A percentile compares a stretch with the other conserved stretches of the same genome.
Conservation (phyloP, 1,140 invertebrate species). For the Dendrolimus kikuchii region DNA sequence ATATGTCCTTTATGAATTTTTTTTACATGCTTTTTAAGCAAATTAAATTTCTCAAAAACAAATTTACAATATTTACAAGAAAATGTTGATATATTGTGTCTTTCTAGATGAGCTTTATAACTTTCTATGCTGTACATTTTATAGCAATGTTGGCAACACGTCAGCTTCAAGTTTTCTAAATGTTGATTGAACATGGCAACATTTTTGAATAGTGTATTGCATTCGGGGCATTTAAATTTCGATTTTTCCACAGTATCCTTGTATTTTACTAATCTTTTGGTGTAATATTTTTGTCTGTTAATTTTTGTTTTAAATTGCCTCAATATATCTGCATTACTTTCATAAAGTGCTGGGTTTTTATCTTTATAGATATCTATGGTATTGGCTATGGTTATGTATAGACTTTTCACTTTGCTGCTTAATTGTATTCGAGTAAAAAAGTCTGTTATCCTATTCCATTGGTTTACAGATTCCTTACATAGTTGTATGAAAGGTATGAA, state of each 20-base stretch:
- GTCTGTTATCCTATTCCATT: constrained; percentile 15
- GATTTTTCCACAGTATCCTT: constrained; percentile 3
- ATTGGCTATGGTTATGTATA: constrained; percentile 12
- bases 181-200: constrained; percentile 20
- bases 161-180: constrained; percentile 13
- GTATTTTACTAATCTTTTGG: neutral
- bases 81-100: constrained; percentile 8
- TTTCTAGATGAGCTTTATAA: constrained; percentile 14
- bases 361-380: constrained; percentile 5
- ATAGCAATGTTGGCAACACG: constrained; percentile 18
- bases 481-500: constrained; percentile 17
- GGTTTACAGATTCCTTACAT: constrained; percentile 15
- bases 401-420: constrained; percentile 9
- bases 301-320: constrained; percentile 3
- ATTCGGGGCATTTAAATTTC: constrained; percentile 23
- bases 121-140: constrained; percentile 10
- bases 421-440: constrained; percentile 4
- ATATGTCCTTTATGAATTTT: constrained; percentile 10
- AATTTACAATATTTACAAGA: constrained; percentile 16
- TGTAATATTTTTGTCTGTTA: neutral
- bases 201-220: constrained; percentile 7
- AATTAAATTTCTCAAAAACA: constrained; percentile 10
- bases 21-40: constrained; percentile 9
- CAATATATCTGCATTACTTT: constrained; percentile 4
- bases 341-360: constrained; percentile 1